Evolutionary conservation across 2,888 invertebrate genomes (phyloP), one percentile per base, ranked within the genome.

Genomic region (Uloborus plumipes): DNA sequence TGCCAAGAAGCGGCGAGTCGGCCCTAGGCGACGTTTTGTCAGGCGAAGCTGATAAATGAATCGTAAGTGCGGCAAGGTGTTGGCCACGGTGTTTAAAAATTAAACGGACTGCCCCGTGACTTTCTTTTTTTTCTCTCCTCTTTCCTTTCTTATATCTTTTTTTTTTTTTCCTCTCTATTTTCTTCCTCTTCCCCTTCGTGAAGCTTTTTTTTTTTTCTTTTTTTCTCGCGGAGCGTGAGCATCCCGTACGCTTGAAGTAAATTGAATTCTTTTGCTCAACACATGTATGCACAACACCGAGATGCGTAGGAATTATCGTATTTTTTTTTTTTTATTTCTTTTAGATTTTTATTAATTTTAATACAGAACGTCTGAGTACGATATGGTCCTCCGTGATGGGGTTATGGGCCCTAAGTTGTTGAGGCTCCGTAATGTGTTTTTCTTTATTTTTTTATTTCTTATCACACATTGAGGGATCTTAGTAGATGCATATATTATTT

Each of bases 41-140:
- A 77, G 72, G 50, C n/a, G n/a, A 55, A 11, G 31, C 69, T 83
- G 83, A 83, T 72, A 61, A 70, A 83, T 83, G 72, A 51, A 67
- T 76, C 76, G 31, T 76, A 77, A 83, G 70, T 76, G 66, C 61
- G 49, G 70, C 66, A 61, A 72, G 76, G 82, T 82, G 76, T 82
- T 76, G 75, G 71, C 76, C 64, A 69, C 73, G 77, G 69, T 73
- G 64, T 77, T 83, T 83, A 83, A 83, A 77, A 83, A 83, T 83
- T 83, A 83, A 83, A 83, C 72, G 66, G 82, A 66, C 82, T 82
- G 58, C 64, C 58, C 69, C 59, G 47, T 22, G 39, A 50, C 20
- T 61, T 62, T 39, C 39, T 39, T 39, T 39, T 39, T 39, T 11
- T 9, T 39, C 11, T 39, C 11, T 31, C 22, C 31, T 22, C 13